A percentile compares a stretch with the other conserved stretches of the same genome.
phyloP scores from a whole-genome alignment of 2,888 invertebrate genomes.

The Imbricaverruca yamaguchii region DNA sequence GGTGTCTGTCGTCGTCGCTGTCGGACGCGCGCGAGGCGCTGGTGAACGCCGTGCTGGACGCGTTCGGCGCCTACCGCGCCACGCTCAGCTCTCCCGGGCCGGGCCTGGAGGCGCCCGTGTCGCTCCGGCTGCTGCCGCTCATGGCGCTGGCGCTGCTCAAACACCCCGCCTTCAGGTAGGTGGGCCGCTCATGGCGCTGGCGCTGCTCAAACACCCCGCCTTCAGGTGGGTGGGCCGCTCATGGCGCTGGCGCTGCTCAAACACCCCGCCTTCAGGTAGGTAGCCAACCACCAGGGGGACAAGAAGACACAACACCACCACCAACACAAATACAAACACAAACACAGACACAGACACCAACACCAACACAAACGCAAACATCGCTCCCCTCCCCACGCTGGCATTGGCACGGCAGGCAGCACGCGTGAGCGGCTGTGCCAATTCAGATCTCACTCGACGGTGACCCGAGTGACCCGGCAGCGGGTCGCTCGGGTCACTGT shows the following conservation, averaged over 20 bases:
- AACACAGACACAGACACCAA: too few relatives aligned
- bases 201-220: slow-evolving; percentile 62
- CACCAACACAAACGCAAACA: too few relatives aligned
- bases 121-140: slow-evolving; percentile 74
- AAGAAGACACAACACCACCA: too few relatives aligned
- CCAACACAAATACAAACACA: too few relatives aligned
- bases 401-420: too few relatives aligned
- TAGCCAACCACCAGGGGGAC: too few relatives aligned
- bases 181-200: slow-evolving; percentile 73
- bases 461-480: too few relatives aligned
- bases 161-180: slow-evolving; percentile 37
- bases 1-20: slow-evolving; percentile 73
- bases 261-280: slow-evolving; percentile 37
- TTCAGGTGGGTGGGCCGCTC: slow-evolving; percentile 51
- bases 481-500: too few relatives aligned
- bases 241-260: slow-evolving; percentile 84
- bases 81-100: slow-evolving; percentile 47
- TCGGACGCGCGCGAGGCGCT: slow-evolving; percentile 93
- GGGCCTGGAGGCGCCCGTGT: slow-evolving; percentile 65
- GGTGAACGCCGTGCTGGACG: slow-evolving; percentile 89
- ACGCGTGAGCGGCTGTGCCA: too few relatives aligned
- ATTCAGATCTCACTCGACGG: too few relatives aligned
- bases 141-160: slow-evolving; percentile 84
- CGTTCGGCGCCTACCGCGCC: slow-evolving; percentile 64
- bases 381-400: too few relatives aligned